Base-by-base conservation (phyloP, 1,140 invertebrate species). In the Solenopsis fugax region DNA sequence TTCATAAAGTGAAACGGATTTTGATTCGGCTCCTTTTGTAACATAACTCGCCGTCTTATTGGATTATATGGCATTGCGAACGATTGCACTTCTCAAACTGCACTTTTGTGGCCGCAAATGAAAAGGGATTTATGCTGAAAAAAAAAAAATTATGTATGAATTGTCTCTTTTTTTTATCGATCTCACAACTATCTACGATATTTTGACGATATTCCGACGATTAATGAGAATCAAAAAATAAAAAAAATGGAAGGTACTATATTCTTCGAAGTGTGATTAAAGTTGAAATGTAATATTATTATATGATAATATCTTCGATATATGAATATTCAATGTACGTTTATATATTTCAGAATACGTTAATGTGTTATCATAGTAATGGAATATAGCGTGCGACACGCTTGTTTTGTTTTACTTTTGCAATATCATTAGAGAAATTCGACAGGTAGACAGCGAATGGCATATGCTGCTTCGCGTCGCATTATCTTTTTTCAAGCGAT, bases 21-120 rank as follows among this genome's bases (percentile, higher is more conserved):
- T 92, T 91, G 90, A 93, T 93, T 93, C 92, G 93, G 92, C 73
- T 69, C 69, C 93, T 89, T 93, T 93, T 90, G 92, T 93, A 93
- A 93, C 89, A 54, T 67, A 85, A 93, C 62, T 88, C 88, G 58
- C 73, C 72, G 85, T 85, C 86, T 76, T 91, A 80, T 88, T 75
- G 71, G n/a, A 45, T 89, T 73, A 54, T 18, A 21, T 41, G 41
- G 24, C 37, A 16, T 18, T 21, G 24, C 18, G 52, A 72, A 37
- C 24, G 67, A 7, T 24, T 48, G 18, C 58, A 24, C 56, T 62
- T 64, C 45, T 52, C 60, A 2, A 45, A 37, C 18, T 37, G 76
- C 13, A 9, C n/a, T 62, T 21, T 72, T 60, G 54, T 37, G 41
- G 48, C n/a, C 24, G 80, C 54, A 24, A 75, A 58, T 45, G 73